These are phyloP conservation scores for Trachymyrmex septentrionalis DNA, from an alignment of 1,140 invertebrate species.

Conservation along the genomic window DNA sequence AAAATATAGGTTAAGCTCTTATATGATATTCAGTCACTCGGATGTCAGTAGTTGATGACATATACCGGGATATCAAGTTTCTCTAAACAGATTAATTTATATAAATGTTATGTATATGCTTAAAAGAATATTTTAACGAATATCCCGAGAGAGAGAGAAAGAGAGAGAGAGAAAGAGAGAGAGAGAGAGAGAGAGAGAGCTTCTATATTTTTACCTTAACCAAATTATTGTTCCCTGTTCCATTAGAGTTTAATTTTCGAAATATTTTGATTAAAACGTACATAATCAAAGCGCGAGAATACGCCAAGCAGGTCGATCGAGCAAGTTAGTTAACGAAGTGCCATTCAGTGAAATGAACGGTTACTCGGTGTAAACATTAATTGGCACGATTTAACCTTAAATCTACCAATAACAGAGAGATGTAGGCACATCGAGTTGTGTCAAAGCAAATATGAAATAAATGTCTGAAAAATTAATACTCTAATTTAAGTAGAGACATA, in stretches of 20 bases:
- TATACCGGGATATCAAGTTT: neutral
- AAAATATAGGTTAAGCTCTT: neutral
- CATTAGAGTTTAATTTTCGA: slow-evolving; percentile 37
- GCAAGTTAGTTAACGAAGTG: slow-evolving; percentile 66
- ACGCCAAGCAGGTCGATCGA: slow-evolving; percentile 50
- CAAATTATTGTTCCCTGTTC: slow-evolving; percentile 23
- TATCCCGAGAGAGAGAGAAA: neutral
- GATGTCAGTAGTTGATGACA: neutral
- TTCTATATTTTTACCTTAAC: neutral
- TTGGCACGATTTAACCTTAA: slow-evolving; percentile 52
- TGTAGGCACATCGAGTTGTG: neutral
- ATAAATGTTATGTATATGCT: slow-evolving; percentile 20
- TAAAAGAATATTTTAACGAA: slow-evolving; percentile 9
- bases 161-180: neutral
- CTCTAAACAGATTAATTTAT: slow-evolving; percentile 31
- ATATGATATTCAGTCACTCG: neutral
- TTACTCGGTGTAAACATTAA: slow-evolving; percentile 30
- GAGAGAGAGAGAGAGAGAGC: neutral
- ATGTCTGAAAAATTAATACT: slow-evolving; percentile 19
- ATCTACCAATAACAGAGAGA: slow-evolving; percentile 24
- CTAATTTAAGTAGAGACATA: neutral
- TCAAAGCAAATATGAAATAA: slow-evolving; percentile 20
- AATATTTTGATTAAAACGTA: slow-evolving; percentile 34
- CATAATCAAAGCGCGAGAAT: slow-evolving; percentile 41
- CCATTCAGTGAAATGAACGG: slow-evolving; percentile 44